Conservation (phyloP, 2,797 vertebrate species). For the Melanotaenia trifasciata region DNA sequence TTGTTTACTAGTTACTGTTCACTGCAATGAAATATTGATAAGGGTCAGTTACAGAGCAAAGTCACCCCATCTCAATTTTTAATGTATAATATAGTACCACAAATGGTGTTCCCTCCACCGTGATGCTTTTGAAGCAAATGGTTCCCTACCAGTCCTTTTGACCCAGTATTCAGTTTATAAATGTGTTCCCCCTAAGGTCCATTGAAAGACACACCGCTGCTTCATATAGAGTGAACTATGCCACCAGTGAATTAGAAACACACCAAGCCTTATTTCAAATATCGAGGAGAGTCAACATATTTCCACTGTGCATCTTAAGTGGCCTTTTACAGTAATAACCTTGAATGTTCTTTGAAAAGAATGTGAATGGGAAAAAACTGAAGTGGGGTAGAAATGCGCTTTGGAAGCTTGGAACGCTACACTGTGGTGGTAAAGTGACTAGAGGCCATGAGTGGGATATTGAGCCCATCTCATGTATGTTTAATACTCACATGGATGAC, state of each 20-base stretch:
- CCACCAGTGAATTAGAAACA: conserved; percentile 73
- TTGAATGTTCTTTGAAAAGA: conserved; percentile 72
- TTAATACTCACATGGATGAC: conserved; percentile 72
- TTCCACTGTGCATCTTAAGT: conserved; percentile 66
- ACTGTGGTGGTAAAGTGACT: conserved; percentile 42
- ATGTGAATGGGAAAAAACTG: neutral
- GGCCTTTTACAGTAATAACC: conserved; percentile 75
- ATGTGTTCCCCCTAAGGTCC: conserved; percentile 69
- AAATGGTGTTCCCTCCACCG: conserved; percentile 69
- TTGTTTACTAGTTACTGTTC: conserved; percentile 77
- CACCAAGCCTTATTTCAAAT: conserved; percentile 61
- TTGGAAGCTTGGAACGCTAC: conserved; percentile 32
- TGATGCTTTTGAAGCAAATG: conserved; percentile 66
- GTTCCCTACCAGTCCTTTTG: conserved; percentile 40
- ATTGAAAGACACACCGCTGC: conserved; percentile 61
- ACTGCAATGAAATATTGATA: conserved; percentile 74
- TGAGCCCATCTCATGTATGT: conserved; percentile 78
- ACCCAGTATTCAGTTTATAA: conserved; percentile 67
- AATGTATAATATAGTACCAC: conserved; percentile 78
- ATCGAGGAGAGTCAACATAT: conserved; percentile 66
- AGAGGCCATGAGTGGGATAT: conserved; percentile 65
- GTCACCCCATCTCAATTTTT: conserved; percentile 78
- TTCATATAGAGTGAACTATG: conserved; percentile 69
- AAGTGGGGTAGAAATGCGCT: conserved; percentile 15
- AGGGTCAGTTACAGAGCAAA: conserved; percentile 70